Base-by-base conservation (phyloP, 53 echinoderm and acorn worm species). In the Astropecten irregularis region DNA sequence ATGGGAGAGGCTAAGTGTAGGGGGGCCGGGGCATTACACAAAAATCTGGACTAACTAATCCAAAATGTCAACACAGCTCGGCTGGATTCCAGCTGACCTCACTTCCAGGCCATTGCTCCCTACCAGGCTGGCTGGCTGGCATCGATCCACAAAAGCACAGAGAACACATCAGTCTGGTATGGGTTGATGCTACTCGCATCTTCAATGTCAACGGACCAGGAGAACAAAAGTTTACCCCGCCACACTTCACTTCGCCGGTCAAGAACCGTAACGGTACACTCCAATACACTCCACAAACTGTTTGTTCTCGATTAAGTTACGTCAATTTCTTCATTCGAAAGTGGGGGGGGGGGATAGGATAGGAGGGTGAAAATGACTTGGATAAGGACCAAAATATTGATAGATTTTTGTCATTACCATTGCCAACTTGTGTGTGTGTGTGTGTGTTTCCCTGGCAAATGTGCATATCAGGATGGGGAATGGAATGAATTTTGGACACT, bases 241-340 rank as follows among this genome's bases (percentile, higher is more conserved):
- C n/a, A n/a, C n/a, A n/a, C n/a, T n/a, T n/a, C n/a, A n/a, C n/a
- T n/a, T n/a, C n/a, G 50, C 34, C 13, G 44, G 57, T 74, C 74
- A 74, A 40, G 74, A 74, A 74, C 74, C 33, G 57, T 37, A 74
- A 74, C 16, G 33, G 39, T 50, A 74, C 55, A 56, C 74, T 74
- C 38, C 6, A 39, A 40, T 40, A 32, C 14, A 10, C 57, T 14
- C 55, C 51, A 32, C 51, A 9, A 40, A 39, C 55, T 74, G 74
- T 74, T 74, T 57, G 57, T 74, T 34, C 57, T 74, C 16, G 20
- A 29, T 2, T 56, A 19, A 73, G 34, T 54, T 51, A 73, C 69
- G n/a, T n/a, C n/a, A n/a, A n/a, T n/a, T n/a, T n/a, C n/a, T n/a
- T n/a, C n/a, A n/a, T n/a, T n/a, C n/a, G n/a, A n/a, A n/a, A n/a